These are phyloP conservation scores for Ephialtes manifestator DNA, from an alignment of 2,888 invertebrate genomes.

Conservation along the genomic window DNA sequence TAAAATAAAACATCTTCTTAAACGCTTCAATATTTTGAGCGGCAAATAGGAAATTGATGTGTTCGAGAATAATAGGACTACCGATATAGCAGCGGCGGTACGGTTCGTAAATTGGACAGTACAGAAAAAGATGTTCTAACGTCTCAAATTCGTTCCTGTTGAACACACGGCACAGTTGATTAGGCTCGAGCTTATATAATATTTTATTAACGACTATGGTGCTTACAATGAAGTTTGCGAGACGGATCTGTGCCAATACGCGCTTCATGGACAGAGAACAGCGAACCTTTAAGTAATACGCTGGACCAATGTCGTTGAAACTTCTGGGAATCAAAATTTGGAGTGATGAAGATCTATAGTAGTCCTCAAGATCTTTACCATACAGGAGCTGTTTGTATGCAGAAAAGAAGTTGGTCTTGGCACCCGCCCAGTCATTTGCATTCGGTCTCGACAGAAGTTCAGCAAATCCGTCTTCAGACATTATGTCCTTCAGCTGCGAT, in stretches of 20 bases:
- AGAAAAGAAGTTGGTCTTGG: not conserved
- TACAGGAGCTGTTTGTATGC: not conserved
- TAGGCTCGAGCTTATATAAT: conserved; percentile 7
- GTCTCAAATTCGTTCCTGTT: conserved; percentile 6
- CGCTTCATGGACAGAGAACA: conserved; percentile 8
- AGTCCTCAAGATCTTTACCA: conserved; percentile 2
- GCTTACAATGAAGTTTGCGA: not conserved
- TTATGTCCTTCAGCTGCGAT: conserved; percentile 5
- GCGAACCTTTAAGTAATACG: conserved; percentile 10
- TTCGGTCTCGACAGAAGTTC: conserved; percentile 12
- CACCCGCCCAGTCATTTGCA: not conserved
- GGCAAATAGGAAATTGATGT: too few relatives aligned
- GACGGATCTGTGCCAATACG: conserved; percentile 17
- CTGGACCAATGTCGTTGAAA: not conserved
- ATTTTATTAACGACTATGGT: not conserved
- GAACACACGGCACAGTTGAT: not conserved
- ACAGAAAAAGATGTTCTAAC: conserved; percentile 21
- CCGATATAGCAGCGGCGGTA: conserved; percentile 15
- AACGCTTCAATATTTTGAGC: too few relatives aligned
- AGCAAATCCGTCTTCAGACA: not conserved
- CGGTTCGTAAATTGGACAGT: conserved; percentile 25
- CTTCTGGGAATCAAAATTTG: conserved; percentile 23
- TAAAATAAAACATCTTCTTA: too few relatives aligned
- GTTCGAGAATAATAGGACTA: not conserved
- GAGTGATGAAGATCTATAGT: conserved; percentile 1